Base-by-base conservation (phyloP, 2,888 invertebrate species). In the Phengaris alcon region DNA sequence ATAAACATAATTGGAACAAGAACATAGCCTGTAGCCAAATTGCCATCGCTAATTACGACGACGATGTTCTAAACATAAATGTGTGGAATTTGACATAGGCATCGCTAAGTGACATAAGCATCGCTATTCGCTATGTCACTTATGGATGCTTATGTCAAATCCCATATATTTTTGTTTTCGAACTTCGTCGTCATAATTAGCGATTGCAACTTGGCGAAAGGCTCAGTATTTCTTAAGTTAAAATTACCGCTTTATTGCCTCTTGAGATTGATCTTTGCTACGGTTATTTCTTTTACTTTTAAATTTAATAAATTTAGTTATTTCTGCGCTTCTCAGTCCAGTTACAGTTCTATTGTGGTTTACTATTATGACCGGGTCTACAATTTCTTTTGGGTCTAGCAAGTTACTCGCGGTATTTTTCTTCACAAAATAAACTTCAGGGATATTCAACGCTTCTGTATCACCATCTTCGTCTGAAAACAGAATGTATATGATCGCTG, bases 271-370 rank as follows among this genome's bases (percentile, higher is more conserved):
- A 46, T 6, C 7, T 46, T 57, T 46, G 7, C 55, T 8, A 35
- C 22, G 80, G 69, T 83, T 82, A 2, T 80, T 80, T n/a, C 86
- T 79, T 82, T 88, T 90, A 77, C 83, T 91, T 81, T 82, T 89
- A 70, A 93, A 90, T 74, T 80, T 86, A 0, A 93, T 77, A 70
- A 83, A 86, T 79, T 90, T 92, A 1, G 85, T 80, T 35, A 93
- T 80, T 79, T 87, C 86, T 76, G 84, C 88, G 78, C 93, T 93
- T 77, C 86, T 89, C 13, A 91, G 70, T 3, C 89, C 87, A 0
- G 93, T 91, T 0, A 91, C 89, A 0, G 89, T 91, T 54, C 93
- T 84, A 75, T 92, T 92, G 78, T 79, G 89, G 76, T 92, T 86
- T 9, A 93, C 79, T 6, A 92, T 82, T 6, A 90, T 75, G 76